Base-by-base conservation (phyloP, 2,113 vertebrate species). In the Physeter macrocephalus region DNA sequence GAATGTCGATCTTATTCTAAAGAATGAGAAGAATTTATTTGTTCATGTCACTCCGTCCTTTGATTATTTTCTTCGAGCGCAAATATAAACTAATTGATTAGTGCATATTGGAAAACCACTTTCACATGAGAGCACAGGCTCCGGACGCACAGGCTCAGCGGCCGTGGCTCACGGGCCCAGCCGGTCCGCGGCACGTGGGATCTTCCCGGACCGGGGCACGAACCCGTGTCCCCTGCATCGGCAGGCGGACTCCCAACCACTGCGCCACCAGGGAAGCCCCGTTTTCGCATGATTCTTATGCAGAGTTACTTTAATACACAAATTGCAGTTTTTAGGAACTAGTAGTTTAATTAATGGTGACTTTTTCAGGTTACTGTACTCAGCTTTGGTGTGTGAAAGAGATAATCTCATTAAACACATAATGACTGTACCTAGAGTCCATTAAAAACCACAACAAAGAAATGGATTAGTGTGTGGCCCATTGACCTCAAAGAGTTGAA, bases 381-480 rank as follows among this genome's bases (percentile, higher is more conserved):
- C 15, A 61, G 3, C 29, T 75, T 74, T 81, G 36, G 12, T 89
- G 7, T 23, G 25, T 59, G 29, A 62, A 69, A 77, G 29, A 85
- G 27, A 59, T 57, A 82, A 86, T 92, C 21, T 91, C 39, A 29
- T 94, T 93, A 88, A 74, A 80, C 6, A 31, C 1, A 12, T 89
- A 74, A 62, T 88, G 46, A 77, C 11, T 52, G 8, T 86, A 52
- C 36, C 20, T 62, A 81, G 81, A 4, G 3, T 66, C 21, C 13
- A 29, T 80, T 89, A 88, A 46, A 96, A 97, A 93, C 41, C 92
- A 9, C 27, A 39, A n/a, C 69, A 88, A 91, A 81, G 87, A 83
- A 90, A 66, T 90, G 34, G 23, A 64, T 54, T 96, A 69, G 23
- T 92, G 6, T 83, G 46, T 86, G 23, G 49, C 29, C 49, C 8